Evolutionary conservation across 2,888 invertebrate genomes (phyloP).

Genomic region (Silvanus unidentatus): DNA sequence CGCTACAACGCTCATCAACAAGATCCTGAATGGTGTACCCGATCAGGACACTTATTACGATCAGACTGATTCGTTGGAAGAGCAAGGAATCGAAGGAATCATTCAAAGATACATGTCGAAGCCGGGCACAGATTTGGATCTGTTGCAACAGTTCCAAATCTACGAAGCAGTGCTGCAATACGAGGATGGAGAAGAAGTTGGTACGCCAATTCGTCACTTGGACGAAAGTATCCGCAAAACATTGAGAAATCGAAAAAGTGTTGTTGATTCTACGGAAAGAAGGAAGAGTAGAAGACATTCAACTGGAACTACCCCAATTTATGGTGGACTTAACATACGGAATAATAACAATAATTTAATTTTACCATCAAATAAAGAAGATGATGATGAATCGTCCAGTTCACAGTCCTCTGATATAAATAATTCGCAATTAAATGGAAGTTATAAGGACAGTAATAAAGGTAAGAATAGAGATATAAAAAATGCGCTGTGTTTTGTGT

Average conservation of each 20-base stretch:
- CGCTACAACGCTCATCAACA: conserved; percentile 93
- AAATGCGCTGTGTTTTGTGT: too few species aligned
- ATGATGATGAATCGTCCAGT: conserved; percentile 55
- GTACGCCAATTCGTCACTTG: conserved; percentile 59
- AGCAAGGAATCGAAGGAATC: conserved; percentile 84
- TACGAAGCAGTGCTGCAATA: conserved; percentile 90
- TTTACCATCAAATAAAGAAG: conserved; percentile 42
- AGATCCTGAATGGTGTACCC: conserved; percentile 85
- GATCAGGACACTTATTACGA: conserved; percentile 97
- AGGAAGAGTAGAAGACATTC: conserved; percentile 75
- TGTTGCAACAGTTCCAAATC: conserved; percentile 88
- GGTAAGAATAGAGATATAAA: too few species aligned
- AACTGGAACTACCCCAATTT: conserved; percentile 57
- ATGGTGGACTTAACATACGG: conserved; percentile 29
- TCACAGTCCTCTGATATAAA: conserved; percentile 54
- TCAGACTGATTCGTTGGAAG: conserved; percentile 91
- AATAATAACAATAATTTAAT: conserved; percentile 27
- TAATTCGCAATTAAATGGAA: conserved; percentile 51
- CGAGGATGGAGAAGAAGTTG: conserved; percentile 72
- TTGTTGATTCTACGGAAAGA: conserved; percentile 59
- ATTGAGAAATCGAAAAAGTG: conserved; percentile 61
- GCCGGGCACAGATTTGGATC: conserved; percentile 87
- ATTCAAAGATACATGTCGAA: conserved; percentile 86
- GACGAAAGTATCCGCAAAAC: conserved; percentile 69
- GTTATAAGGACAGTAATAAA: conserved; percentile 53